Base-by-base conservation (phyloP, 2,797 vertebrate species). In the Lepidocolaptes lacrymiger region DNA sequence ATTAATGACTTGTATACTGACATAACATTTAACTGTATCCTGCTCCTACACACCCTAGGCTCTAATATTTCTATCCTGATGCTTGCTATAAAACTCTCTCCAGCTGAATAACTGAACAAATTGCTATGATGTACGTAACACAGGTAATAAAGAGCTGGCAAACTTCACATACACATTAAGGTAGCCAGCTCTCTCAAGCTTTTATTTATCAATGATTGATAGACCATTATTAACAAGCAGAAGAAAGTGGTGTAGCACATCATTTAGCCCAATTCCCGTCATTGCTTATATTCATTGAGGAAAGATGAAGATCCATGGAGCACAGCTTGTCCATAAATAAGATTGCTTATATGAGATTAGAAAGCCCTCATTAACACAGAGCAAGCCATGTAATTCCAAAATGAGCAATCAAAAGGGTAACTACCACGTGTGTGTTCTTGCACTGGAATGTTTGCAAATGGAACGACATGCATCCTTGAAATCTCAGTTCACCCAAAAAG, bases 71-170 rank as follows among this genome's bases (percentile, higher is more conserved):
- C 68, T 71, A 58, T 69, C 34, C 37, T 89, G 51, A 68, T 30
- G 43, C n/a, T 93, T 74, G 61, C 26, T 79, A 68, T 51, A 59
- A 91, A 92, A 90, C 89, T 88, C 72, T 93, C 72, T 93, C 79
- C 43, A 28, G 43, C 2, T 92, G 74, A 94, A 58, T 56, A 89
- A 88, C 49, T 88, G 46, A 64, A 49, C 73, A 94, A 94, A 94
- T 88, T 90, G 44, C 64, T 80, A 39, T 44, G 51, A 73, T 52
- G 59, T 81, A 71, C 79, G 66, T 88, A 91, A 90, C 55, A 68
- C 39, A 64, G 49, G 88, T 90, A 96, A 94, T 95, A 74, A 95
- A 93, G 67, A 89, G 64, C 41, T 87, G 88, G 89, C 73, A 91
- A 88, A 85, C 51, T n/a, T 85, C 81, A 89, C 32, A 41, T 36